These are phyloP conservation scores for Pediacus dermestoides DNA, from an alignment of 2,888 invertebrate species.

Conservation along the genomic window DNA sequence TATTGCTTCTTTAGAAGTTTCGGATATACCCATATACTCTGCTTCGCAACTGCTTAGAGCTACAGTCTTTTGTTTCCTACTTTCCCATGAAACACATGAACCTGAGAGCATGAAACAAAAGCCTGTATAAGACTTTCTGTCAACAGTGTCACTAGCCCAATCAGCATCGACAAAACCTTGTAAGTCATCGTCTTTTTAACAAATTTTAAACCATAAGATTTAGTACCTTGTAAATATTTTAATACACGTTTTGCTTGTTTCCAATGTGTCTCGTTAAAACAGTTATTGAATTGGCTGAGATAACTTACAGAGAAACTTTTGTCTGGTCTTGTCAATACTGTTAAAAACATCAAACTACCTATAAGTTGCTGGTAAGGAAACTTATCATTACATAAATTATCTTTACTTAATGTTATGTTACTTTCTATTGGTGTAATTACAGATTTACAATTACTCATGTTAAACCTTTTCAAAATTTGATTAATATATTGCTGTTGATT, in stretches of 20 bases:
- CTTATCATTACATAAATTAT: conserved; percentile 15
- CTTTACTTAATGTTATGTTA: conserved; percentile 16
- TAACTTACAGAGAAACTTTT: conserved; percentile 12
- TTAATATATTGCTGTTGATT: conserved; percentile 1
- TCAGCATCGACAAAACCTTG: conserved; percentile 21
- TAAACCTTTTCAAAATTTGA: background rate
- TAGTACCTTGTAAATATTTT: conserved; percentile 13
- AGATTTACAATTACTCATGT: background rate
- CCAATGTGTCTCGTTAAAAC: conserved; percentile 17
- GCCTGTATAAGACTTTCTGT: conserved; percentile 21
- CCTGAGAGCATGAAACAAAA: conserved; percentile 16
- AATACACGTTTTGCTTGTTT: conserved; percentile 15
- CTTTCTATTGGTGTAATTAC: conserved; percentile 1
- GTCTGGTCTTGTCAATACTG: conserved; percentile 15
- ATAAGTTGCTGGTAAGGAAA: conserved; percentile 14
- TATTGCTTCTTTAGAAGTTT: conserved; percentile 15
- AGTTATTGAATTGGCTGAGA: conserved; percentile 20
- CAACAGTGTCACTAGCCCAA: conserved; percentile 16
- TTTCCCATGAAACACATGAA: conserved; percentile 17
- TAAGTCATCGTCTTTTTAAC: too few species aligned
- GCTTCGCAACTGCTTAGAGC: conserved; percentile 17
- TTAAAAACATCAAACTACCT: conserved; percentile 13
- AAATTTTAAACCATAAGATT: conserved; percentile 9
- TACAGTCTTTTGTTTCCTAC: conserved; percentile 17
- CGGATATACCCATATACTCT: conserved; percentile 15